A percentile compares a stretch with the other conserved stretches of the same genome.
These are phyloP conservation scores for Carcinoscorpius rotundicauda DNA, from an alignment of 1,140 invertebrate species.

Conservation along the genomic window DNA sequence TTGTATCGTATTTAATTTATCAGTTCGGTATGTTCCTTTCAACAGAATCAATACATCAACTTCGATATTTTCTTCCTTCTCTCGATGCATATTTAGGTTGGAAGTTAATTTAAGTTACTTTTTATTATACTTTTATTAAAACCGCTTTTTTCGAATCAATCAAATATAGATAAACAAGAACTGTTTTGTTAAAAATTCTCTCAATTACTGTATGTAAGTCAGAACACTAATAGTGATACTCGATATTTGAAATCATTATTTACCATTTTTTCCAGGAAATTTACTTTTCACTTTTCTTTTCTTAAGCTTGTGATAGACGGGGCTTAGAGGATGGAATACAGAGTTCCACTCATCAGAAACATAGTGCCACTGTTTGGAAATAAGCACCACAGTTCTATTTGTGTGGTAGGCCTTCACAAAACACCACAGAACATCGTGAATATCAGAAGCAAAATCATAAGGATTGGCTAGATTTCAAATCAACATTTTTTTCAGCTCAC, in stretches of 20 bases:
- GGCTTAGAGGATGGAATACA: constrained; percentile 11
- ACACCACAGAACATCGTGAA: constrained; percentile 21
- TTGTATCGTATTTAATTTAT: too few relatives aligned
- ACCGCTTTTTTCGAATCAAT: too few relatives aligned
- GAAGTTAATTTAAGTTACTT: too few relatives aligned
- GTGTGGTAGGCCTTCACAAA: constrained; percentile 17
- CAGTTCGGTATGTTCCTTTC: too few relatives aligned
- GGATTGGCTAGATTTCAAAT: constrained; percentile 17
- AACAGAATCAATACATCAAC: too few relatives aligned
- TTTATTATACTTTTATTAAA: too few relatives aligned
- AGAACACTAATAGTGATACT: too few relatives aligned
- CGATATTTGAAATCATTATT: constrained; percentile 2
- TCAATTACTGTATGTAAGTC: too few relatives aligned
- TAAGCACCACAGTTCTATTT: constrained; percentile 9
- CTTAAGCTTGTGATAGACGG: constrained; percentile 2
- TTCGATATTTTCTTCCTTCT: too few relatives aligned
- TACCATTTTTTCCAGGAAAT: constrained; percentile 15
- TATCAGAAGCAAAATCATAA: constrained; percentile 18
- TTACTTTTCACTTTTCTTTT: neutral
- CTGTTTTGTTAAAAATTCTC: too few relatives aligned
- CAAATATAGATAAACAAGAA: too few relatives aligned
- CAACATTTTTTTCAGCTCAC: constrained; percentile 5
- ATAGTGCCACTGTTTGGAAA: constrained; percentile 15
- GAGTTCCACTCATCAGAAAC: constrained; percentile 11
- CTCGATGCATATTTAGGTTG: too few relatives aligned